These are phyloP conservation scores for Miniopterus natalensis DNA, from an alignment of 2,113 vertebrate genomes.

Conservation along the genomic window DNA sequence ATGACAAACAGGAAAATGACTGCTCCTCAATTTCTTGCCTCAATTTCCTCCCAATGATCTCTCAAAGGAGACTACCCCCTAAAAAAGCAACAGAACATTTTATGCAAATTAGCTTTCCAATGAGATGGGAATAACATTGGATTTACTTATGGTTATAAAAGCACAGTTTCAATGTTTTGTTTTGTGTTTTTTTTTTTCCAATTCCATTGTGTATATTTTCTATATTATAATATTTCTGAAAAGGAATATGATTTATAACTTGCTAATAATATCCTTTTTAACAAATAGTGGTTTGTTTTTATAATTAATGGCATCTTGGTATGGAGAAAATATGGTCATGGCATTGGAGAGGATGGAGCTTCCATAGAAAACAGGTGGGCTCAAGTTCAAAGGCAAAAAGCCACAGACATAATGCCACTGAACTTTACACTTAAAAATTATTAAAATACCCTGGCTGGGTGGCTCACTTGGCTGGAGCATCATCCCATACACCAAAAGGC, in stretches of 20 bases:
- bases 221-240: neutral
- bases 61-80: neutral
- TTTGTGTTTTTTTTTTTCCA: neutral
- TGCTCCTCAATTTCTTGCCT: slow-evolving; percentile 19
- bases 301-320: neutral
- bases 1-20: slow-evolving; percentile 32
- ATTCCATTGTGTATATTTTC: neutral
- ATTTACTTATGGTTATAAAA: slow-evolving; percentile 27
- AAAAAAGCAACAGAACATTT: neutral
- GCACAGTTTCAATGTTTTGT: neutral
- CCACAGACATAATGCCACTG: neutral
- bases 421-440: neutral
- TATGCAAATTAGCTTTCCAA: slow-evolving; percentile 53
- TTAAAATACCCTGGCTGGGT: neutral
- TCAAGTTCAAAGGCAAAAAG: slow-evolving; percentile 34
- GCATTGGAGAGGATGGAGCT: neutral
- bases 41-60: neutral
- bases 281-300: neutral
- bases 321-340: neutral
- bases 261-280: neutral
- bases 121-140: neutral
- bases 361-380: neutral
- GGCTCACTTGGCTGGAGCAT: neutral
- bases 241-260: neutral
- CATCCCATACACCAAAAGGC: neutral